Base-by-base conservation (phyloP, 2,797 vertebrate species). In the Rhinogobio ventralis region DNA sequence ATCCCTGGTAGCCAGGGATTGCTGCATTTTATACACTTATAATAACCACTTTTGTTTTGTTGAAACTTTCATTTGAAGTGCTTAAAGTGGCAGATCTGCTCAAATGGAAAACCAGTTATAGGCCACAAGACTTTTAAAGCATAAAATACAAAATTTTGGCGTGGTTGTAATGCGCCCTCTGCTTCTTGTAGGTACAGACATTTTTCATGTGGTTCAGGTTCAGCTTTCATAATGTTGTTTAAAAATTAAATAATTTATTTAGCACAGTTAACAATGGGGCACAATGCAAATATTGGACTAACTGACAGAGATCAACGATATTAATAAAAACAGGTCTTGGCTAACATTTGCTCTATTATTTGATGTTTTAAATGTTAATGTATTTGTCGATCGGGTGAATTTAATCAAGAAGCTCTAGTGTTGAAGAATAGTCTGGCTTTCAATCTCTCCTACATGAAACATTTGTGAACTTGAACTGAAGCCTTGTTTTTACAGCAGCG, bases 401-500 rank as follows among this genome's bases (percentile, higher is more conserved):
- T 28, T 46, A 17, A 78, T 78, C n/a, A 9, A 60, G 55, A 62
- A 45, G 14, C 33, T 42, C 14, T 79, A 39, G 20, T 36, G 51
- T 39, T 81, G 45, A 30, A 72, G 66, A 55, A 77, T 14, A 33
- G 53, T 72, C 45, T 66, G 42, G 7, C 66, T 64, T 82, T 36
- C 82, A 36, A 6, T 77, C 64, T 36, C 17, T 25, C 36, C 7
- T 19, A 15, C 75, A 74, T 79, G 67, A 86, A 83, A 83, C 55
- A 53, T 73, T 74, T 72, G 80, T 72, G 66, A 71, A 66, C 28
- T 67, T 19, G 28, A n/a, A 69, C 77, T 51, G n/a, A 55, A 55
- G 76, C 39, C 39, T 13, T 82, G 64, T 76, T 51, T 67, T 86
- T 55, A 60, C 78, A 57, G 79, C 62, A 49, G 67, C 57, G 55